These are phyloP conservation scores for Pelagia noctiluca DNA, from an alignment of 30 jellyfish, hydroid and myxozoan species.

Conservation along the genomic window DNA sequence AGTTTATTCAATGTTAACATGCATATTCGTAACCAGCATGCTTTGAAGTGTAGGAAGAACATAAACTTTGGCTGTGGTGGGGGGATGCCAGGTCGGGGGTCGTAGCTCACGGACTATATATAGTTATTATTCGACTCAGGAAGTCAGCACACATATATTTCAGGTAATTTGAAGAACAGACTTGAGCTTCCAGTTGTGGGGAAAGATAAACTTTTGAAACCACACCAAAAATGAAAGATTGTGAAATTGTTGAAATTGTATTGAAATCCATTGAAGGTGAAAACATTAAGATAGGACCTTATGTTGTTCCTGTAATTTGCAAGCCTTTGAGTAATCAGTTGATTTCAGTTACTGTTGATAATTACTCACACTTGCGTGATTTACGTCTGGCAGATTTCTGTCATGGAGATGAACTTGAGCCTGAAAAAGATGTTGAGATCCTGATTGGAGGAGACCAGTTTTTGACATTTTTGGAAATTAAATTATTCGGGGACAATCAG, in stretches of 20 bases:
- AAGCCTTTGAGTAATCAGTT: conserved; percentile 36
- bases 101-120: conserved; percentile 29
- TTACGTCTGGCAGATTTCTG: conserved; percentile 35
- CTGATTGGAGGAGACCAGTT: conserved; percentile 13
- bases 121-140: conserved; percentile 18
- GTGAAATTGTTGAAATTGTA: conserved; percentile 24
- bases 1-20: no score
- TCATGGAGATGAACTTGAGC: conserved; percentile 14
- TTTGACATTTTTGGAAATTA: conserved; percentile 2
- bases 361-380: conserved; percentile 33
- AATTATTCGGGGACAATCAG: conserved; percentile 4
- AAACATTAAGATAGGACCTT: conserved; percentile 2
- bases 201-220: conserved; percentile 3
- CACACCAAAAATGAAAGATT: conserved; percentile 7
- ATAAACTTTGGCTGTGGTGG: conserved; percentile 3
- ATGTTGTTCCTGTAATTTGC: conserved; percentile 42
- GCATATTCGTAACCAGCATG: no score
- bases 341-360: background rate
- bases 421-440: background rate
- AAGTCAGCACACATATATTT: background rate
- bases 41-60: background rate
- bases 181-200: conserved; percentile 34
- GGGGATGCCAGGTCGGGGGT: conserved; percentile 12
- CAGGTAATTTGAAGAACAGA: background rate
- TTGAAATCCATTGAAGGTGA: conserved; percentile 8